Evolutionary conservation across 30 jellyfish, hydroid and myxozoan genomes (phyloP), one percentile per base, ranked within the genome.

Genomic region (Aurelia sp.): DNA sequence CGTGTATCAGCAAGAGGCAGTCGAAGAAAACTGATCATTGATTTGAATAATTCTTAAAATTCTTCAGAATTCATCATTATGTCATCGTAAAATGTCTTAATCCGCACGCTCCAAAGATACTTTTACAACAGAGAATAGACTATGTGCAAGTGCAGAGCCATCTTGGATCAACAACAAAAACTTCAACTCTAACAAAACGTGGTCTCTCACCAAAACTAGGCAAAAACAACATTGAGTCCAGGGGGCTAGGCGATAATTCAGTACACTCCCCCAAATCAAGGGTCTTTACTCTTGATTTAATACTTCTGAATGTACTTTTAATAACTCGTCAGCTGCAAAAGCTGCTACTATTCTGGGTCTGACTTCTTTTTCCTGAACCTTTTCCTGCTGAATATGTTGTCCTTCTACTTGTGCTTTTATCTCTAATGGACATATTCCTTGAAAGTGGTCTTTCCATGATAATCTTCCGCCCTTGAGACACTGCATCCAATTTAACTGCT

Each of bases 401-500:
- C 19, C 80, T 40, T 3, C 31, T 11, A 70, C 80, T 40, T 70
- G 61, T 6, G 37, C 80, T 40, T 27, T 70, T 31, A 70, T 70
- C 62, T 70, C 66, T 70, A 70, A 70, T 3, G 80, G 80, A 22
- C 80, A 70, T 70, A 70, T 4, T 70, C 80, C 80, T 40, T 70
- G 80, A 27, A n/a, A 70, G 31, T 11, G 80, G 80, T 70, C 80
- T 70, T 70, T 70, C 80, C 62, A 70, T 40, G 30, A 27, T 30
- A 4, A 70, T 70, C 19, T 70, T 70, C 31, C 80, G 53, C 64
- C 86, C 86, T 74, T 74, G 86, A 52, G 86, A 74, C 86, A 58
- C 74, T 15, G 60, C 86, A 52, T 74, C 86, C 0, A 74, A 52
- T 58, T 31, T 74, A 17, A 74, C 86, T 74, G 86, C 86, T 58